Conservation (phyloP, 2,797 vertebrate species). For the Bradypodion pumilum region DNA sequence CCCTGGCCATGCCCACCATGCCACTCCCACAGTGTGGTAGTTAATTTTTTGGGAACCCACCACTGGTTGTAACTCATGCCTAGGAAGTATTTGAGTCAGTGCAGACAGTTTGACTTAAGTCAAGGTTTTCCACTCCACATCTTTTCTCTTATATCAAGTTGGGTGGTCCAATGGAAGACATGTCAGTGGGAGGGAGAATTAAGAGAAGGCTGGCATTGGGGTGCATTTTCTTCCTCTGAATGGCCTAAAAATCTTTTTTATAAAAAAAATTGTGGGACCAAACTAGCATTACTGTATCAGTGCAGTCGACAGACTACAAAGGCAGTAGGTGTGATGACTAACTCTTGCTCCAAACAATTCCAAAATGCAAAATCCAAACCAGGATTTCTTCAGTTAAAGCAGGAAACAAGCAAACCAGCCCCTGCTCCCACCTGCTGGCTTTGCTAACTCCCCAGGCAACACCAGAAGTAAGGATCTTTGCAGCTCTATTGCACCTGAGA, state of each 20-base stretch:
- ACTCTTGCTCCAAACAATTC: not conserved
- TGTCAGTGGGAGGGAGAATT: not conserved
- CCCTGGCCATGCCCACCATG: too few species aligned
- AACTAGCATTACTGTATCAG: not conserved
- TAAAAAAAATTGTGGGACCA: not conserved
- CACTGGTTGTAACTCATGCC: not conserved
- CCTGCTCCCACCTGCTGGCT: not conserved
- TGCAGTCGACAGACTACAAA: not conserved
- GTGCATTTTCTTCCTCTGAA: not conserved
- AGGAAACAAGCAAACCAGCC: not conserved
- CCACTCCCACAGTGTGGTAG: too few species aligned
- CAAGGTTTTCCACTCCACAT: not conserved
- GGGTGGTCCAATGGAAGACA: not conserved
- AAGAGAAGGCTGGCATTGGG: not conserved
- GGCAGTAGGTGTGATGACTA: not conserved
- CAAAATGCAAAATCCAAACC: not conserved
- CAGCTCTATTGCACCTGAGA: not conserved
- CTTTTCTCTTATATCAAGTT: not conserved
- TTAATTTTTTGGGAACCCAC: too few species aligned
- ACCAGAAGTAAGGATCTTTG: not conserved
- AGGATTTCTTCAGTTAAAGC: not conserved
- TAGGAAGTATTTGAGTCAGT: constrained; percentile 5
- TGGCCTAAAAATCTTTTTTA: not conserved
- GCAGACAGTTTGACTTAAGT: not conserved
- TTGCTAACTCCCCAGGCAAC: not conserved